Percentiles rank a stretch among this genome's conserved stretches.
Evolutionary conservation across 2,797 vertebrate species (phyloP).

Genomic region (Mallotus villosus): DNA sequence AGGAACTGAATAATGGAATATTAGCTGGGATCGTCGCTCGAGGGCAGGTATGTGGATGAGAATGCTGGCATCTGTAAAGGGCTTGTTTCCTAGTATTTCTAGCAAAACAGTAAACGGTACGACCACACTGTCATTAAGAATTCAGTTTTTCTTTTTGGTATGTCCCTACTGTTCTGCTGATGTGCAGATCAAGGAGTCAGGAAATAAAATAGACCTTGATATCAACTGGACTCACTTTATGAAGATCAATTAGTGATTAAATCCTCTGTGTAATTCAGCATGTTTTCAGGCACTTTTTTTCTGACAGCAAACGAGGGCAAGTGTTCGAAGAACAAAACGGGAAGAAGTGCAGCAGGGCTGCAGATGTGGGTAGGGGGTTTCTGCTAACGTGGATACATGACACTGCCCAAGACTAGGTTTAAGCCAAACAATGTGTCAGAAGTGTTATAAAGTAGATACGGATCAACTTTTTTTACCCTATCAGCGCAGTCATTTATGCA

Average conservation of each 20-base stretch:
- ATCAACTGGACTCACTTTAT: too few relatives aligned
- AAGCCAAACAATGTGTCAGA: neutral
- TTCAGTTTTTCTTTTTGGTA: constrained; percentile 42
- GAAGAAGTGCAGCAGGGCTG: constrained; percentile 47
- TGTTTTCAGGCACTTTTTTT: constrained; percentile 43
- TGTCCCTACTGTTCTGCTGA: too few relatives aligned
- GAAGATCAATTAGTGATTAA: too few relatives aligned
- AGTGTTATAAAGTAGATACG: constrained; percentile 36
- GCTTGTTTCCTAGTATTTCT: constrained; percentile 53
- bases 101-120: constrained; percentile 30
- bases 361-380: constrained; percentile 50
- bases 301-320: constrained; percentile 58
- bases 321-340: constrained; percentile 57
- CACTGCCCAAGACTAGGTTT: too few relatives aligned
- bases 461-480: constrained; percentile 51
- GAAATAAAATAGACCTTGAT: too few relatives aligned
- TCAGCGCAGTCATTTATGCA: constrained; percentile 67
- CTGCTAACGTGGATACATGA: neutral
- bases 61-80: constrained; percentile 65
- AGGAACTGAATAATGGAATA: constrained; percentile 59
- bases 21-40: constrained; percentile 56
- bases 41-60: constrained; percentile 71
- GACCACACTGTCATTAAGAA: constrained; percentile 52
- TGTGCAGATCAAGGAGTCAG: too few relatives aligned
- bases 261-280: too few relatives aligned